A percentile compares a stretch with the other conserved stretches of the same genome.
Evolutionary conservation across 2,888 invertebrate genomes (phyloP).

Genomic region (Drosophila greeni): DNA sequence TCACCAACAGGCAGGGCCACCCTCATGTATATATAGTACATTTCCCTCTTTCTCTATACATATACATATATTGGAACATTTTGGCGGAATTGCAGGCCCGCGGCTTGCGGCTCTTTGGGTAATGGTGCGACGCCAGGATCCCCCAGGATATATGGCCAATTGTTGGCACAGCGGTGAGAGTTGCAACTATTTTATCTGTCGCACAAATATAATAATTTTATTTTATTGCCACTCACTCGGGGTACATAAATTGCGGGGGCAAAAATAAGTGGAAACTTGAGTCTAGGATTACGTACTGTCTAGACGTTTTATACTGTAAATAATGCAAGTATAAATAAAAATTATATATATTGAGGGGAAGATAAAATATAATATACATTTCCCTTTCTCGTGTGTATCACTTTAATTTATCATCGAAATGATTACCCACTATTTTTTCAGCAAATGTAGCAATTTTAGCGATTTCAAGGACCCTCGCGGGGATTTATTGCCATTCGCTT

Average conservation of each 20-base stretch:
- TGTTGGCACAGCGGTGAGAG: constrained; percentile 28
- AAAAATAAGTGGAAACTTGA: constrained; percentile 5
- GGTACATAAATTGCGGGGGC: constrained; percentile 9
- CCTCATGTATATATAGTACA: not conserved
- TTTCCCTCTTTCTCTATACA: not conserved
- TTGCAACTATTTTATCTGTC: constrained; percentile 38
- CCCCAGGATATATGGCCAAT: constrained; percentile 34
- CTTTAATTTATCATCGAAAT: constrained; percentile 8
- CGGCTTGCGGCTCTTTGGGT: constrained; percentile 21
- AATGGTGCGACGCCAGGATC: constrained; percentile 26
- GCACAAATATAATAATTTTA: constrained; percentile 35
- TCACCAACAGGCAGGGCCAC: not conserved
- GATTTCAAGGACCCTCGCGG: constrained; percentile 16
- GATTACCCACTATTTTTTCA: not conserved
- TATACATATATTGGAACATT: constrained; percentile 10
- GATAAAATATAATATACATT: not conserved
- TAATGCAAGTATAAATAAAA: not conserved
- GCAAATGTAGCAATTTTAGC: constrained; percentile 4
- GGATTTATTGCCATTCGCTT: constrained; percentile 31
- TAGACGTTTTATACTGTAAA: not conserved
- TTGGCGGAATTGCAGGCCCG: constrained; percentile 35
- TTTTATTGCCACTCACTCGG: constrained; percentile 23
- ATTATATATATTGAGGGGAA: not conserved
- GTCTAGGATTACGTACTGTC: not conserved
- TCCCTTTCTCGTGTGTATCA: not conserved